Conservation (phyloP, 1,140 invertebrate species). For the Drosophila guanche region DNA sequence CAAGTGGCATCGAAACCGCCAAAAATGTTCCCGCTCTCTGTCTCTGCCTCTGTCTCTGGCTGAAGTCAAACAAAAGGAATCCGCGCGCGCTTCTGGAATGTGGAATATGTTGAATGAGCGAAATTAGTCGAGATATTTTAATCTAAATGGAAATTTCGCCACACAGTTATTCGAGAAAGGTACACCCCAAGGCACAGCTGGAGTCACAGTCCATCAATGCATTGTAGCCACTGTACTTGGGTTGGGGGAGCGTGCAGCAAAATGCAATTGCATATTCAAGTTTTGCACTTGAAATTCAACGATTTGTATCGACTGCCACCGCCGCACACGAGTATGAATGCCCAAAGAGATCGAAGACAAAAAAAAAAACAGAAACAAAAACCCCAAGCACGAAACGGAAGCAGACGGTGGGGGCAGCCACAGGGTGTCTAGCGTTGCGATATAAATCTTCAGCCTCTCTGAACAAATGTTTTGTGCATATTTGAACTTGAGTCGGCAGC, state of each 20-base stretch:
- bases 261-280: conserved; percentile 80
- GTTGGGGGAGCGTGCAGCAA: conserved; percentile 43
- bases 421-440: conserved; percentile 69
- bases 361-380: conserved; percentile 1
- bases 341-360: conserved; percentile 36
- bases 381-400: conserved; percentile 59
- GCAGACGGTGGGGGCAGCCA: conserved; percentile 44
- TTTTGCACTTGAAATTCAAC: conserved; percentile 79
- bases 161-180: conserved; percentile 10
- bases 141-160: conserved; percentile 60
- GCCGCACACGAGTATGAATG: conserved; percentile 53
- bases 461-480: conserved; percentile 80
- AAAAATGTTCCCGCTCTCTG: conserved; percentile 40
- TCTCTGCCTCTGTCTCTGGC: too few relatives aligned
- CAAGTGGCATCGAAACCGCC: conserved; percentile 40
- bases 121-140: conserved; percentile 56
- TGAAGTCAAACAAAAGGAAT: conserved; percentile 26
- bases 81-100: conserved; percentile 7
- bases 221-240: conserved; percentile 30
- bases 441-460: conserved; percentile 81
- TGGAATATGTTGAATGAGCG: conserved; percentile 7
- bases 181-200: background rate
- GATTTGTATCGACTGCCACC: conserved; percentile 71
- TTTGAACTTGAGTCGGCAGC: conserved; percentile 61
- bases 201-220: conserved; percentile 22